These are phyloP conservation scores for Muscicapa comitata DNA, from an alignment of 2,797 vertebrate species.

Conservation along the genomic window DNA sequence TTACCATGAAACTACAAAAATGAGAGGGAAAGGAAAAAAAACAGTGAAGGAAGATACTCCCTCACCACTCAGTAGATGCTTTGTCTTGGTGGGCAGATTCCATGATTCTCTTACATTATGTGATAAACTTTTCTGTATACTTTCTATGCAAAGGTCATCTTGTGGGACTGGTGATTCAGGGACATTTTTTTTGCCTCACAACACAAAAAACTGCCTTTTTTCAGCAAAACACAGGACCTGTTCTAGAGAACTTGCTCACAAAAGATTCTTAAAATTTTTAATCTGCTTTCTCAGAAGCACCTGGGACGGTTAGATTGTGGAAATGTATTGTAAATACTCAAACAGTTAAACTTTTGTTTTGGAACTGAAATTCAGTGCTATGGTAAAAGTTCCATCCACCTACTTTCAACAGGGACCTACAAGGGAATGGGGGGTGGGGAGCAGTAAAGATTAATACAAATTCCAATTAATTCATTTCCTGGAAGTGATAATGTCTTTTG, in stretches of 20 bases:
- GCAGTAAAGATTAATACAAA: neutral
- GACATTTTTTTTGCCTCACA: neutral
- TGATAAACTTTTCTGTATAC: neutral
- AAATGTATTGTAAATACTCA: neutral
- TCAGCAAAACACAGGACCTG: neutral
- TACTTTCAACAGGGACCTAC: neutral
- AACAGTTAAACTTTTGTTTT: neutral
- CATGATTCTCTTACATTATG: neutral
- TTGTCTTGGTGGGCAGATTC: neutral
- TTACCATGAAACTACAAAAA: neutral
- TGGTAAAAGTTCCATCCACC: neutral
- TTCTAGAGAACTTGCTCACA: neutral
- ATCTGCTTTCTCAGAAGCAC: neutral
- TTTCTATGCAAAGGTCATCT: neutral
- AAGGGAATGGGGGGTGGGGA: neutral
- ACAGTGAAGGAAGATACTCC: neutral
- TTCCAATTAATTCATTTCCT: neutral
- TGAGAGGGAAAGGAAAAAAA: neutral
- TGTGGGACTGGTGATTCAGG: neutral
- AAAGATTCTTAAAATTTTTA: neutral
- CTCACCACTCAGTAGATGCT: neutral
- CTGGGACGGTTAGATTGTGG: neutral
- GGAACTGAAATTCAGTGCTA: neutral
- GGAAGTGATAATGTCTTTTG: neutral
- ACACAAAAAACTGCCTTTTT: neutral